These are phyloP conservation scores for Grapholita molesta DNA, from an alignment of 1,140 invertebrate species.

Conservation along the genomic window DNA sequence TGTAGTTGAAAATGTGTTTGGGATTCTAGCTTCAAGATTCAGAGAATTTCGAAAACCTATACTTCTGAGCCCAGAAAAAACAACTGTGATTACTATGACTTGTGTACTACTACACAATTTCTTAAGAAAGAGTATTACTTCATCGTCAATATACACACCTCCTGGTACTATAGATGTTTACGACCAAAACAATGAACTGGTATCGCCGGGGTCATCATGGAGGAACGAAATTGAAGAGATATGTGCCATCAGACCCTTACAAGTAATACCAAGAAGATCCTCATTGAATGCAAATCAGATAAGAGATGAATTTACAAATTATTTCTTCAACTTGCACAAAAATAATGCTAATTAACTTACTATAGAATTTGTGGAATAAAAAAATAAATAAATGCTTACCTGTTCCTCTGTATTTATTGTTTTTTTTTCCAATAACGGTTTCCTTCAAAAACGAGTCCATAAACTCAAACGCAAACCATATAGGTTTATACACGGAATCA, in stretches of 20 bases:
- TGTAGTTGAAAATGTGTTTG: conserved; percentile 76
- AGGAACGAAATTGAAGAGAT: conserved; percentile 17
- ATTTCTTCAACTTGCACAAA: conserved; percentile 20
- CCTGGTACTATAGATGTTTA: conserved; percentile 24
- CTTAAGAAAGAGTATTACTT: conserved; percentile 25
- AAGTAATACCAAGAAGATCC: conserved; percentile 21
- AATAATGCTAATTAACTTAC: neutral
- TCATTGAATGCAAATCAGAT: conserved; percentile 24
- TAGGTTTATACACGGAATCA: conserved; percentile 39
- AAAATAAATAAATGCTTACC: conserved; percentile 3
- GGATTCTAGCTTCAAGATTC: conserved; percentile 63
- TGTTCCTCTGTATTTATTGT: neutral
- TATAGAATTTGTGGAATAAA: neutral
- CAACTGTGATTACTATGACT: conserved; percentile 29
- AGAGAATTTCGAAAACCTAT: conserved; percentile 53
- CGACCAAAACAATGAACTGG: conserved; percentile 18
- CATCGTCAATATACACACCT: conserved; percentile 28
- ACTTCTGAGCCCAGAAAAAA: conserved; percentile 33
- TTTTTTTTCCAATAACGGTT: conserved; percentile 19
- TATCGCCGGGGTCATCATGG: conserved; percentile 21
- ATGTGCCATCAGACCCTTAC: conserved; percentile 15
- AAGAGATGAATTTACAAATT: conserved; percentile 27
- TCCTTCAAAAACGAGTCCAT: conserved; percentile 36
- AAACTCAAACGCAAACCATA: conserved; percentile 45
- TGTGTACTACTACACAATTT: conserved; percentile 34